Evolutionary conservation across 1,140 invertebrate species (phyloP), one percentile per base, ranked within the genome.

Genomic region (Geopemphigus sp.): DNA sequence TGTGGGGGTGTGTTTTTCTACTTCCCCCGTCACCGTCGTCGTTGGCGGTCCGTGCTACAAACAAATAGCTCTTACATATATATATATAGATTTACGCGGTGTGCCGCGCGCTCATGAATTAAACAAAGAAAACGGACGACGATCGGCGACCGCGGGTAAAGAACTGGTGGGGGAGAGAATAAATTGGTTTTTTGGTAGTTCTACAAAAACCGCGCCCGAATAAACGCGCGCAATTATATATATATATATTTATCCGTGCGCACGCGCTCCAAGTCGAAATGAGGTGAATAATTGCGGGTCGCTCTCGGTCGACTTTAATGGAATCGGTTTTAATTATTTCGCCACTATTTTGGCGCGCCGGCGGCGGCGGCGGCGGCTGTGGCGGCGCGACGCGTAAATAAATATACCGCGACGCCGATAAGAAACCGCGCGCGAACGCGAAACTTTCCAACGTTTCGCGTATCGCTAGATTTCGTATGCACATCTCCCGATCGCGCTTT

Each of bases 271-370:
- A 17, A 17, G 32, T 10, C 17, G 54, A 78, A 57, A 61, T 19
- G 57, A 61, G 74, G 56, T 61, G 57, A 78, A 78, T 63, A 63
- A 78, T 78, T 78, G 74, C 74, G 57, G 12, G n/a, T 6, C n/a
- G n/a, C n/a, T n/a, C 73, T 76, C 39, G 57, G 74, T 59, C 54
- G 57, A 50, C 54, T 78, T 63, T 78, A 78, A 78, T 63, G 57
- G 74, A 78, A 78, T 78, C 74, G n/a, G 57, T 78, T 78, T 78
- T 78, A 78, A 78, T 78, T 78, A 50, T 78, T 78, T 78, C 74
- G 57, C 74, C 56, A 74, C 68, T n/a, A 47, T 72, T 72, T 39
- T 39, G n/a, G n/a, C n/a, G n/a, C n/a, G n/a, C n/a, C n/a, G n/a
- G n/a, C n/a, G 15, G 66, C 45, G 66, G 24, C n/a, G 22, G 47